Base-by-base conservation (phyloP, 2,797 vertebrate genomes). In the Oreonectes daqikongensis region DNA sequence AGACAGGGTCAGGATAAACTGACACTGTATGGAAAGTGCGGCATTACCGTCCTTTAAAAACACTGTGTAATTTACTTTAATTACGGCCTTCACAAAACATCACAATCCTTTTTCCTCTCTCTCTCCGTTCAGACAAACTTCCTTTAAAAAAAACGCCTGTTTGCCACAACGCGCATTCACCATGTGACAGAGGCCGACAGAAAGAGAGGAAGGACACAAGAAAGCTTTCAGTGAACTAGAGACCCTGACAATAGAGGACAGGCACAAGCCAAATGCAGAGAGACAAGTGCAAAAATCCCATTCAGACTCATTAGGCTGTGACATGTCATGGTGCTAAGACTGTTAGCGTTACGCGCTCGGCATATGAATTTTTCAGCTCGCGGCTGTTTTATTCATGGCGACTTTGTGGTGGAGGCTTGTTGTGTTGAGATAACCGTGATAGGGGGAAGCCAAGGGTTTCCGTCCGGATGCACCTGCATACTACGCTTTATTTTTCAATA, bases 231-330 rank as follows among this genome's bases (percentile, higher is more conserved):
- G 73, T 30, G 52, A 71, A 20, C 8, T 24, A 24, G 26, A 53
- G 69, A 61, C 35, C 28, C 59, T 65, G 52, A 71, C 53, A 57
- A 38, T 28, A 59, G 50, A 32, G 50, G 67, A 72, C 55, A 71
- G 53, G 5, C 11, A 5, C 61, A 35, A 32, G 44, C 46, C 55
- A 82, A 79, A 82, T 17, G 48, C 24, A 66, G 63, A 55, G 65
- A 69, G 79, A 60, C 66, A 72, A 65, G 73, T 79, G 83, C 66
- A 75, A 79, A 84, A 77, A 79, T 60, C 77, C 77, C 61, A 79
- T 81, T 79, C 79, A 73, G 69, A 64, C 66, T 79, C 76, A 79
- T 81, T 84, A 81, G 66, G 48, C 64, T 64, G 63, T 69, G 61
- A 67, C 55, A 24, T 76, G 67, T 72, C 65, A 71, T 6, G 15